Evolutionary conservation across 2,113 vertebrate genomes (phyloP).

Genomic region (Tragulus kanchil): DNA sequence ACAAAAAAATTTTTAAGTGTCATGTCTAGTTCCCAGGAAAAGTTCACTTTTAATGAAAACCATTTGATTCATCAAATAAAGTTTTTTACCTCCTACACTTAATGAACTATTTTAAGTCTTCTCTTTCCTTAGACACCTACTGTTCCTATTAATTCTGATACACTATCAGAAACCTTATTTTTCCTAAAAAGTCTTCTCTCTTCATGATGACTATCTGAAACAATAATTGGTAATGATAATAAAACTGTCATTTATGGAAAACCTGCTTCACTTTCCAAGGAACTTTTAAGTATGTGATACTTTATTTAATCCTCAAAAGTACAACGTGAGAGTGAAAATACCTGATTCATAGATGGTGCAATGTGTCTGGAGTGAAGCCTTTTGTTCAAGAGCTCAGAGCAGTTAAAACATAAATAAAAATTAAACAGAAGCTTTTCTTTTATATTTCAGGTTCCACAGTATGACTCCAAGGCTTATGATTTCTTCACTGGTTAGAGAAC

Average conservation of each 20-base stretch:
- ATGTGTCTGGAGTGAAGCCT: background rate
- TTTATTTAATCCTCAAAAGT: background rate
- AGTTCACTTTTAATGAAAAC: slow-evolving; percentile 80
- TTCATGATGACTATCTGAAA: background rate
- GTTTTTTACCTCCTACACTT: slow-evolving; percentile 83
- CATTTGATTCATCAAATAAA: slow-evolving; percentile 83
- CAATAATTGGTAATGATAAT: background rate
- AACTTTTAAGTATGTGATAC: background rate
- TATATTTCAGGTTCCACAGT: background rate
- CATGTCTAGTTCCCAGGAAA: slow-evolving; percentile 53
- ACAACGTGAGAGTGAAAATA: background rate
- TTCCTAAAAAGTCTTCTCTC: no score
- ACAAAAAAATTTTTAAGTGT: slow-evolving; percentile 65
- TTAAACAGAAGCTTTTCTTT: background rate
- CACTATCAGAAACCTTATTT: no score
- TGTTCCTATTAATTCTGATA: slow-evolving; percentile 85
- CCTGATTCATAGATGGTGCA: no score
- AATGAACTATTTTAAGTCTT: slow-evolving; percentile 82
- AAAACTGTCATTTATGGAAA: background rate
- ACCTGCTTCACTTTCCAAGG: background rate
- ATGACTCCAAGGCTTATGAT: background rate
- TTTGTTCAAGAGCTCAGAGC: background rate
- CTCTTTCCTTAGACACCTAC: slow-evolving; percentile 84
- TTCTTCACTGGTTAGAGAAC: background rate
- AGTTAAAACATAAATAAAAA: background rate